Conservation (phyloP, 2,888 invertebrate genomes). For the Ellobium chinense region DNA sequence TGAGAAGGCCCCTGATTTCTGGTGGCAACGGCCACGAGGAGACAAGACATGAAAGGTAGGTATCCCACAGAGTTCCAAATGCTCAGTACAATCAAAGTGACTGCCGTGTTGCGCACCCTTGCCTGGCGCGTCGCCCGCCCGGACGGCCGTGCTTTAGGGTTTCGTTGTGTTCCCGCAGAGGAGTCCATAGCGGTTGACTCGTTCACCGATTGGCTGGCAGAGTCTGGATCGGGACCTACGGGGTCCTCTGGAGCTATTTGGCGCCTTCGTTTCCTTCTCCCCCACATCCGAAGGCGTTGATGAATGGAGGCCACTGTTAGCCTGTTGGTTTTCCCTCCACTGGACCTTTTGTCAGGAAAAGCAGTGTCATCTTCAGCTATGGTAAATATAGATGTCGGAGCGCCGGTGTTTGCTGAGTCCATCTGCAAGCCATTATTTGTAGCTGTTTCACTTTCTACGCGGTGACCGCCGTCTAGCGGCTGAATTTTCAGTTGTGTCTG, state of each 20-base stretch:
- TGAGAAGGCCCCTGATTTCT: background rate
- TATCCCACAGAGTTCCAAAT: constrained; percentile 21
- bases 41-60: constrained; percentile 14
- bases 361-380: background rate
- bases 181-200: background rate
- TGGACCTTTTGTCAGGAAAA: background rate
- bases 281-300: background rate
- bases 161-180: background rate
- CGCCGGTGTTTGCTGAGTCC: background rate
- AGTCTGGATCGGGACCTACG: background rate
- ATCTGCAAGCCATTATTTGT: background rate
- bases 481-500: background rate
- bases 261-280: background rate
- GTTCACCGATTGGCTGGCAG: background rate
- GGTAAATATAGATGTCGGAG: background rate
- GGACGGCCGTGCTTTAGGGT: background rate
- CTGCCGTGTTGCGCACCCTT: constrained; percentile 10
- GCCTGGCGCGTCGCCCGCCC: background rate
- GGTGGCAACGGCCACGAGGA: background rate
- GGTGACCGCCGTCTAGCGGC: background rate
- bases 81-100: constrained; percentile 1
- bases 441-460: background rate
- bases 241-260: background rate
- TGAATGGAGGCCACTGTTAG: no score
- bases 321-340: no score